A percentile compares a stretch with the other conserved stretches of the same genome.
phyloP scores from a whole-genome alignment of 2,113 vertebrate species.

The Rattus rattus region DNA sequence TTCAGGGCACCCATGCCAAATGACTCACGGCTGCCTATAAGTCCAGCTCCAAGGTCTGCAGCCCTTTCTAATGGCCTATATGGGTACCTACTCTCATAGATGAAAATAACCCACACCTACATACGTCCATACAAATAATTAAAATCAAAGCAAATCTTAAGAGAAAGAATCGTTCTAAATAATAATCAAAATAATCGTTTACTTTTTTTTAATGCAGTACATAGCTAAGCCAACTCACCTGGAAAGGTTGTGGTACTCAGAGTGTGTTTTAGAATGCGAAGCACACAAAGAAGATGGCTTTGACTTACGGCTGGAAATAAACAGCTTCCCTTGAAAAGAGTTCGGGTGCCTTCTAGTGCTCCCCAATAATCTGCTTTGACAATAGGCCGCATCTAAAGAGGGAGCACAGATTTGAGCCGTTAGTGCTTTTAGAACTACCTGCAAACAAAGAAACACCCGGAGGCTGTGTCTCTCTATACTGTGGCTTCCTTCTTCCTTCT shows the following conservation, averaged over 20 bases:
- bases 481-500: not conserved
- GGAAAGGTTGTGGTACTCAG: not conserved
- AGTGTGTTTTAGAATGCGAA: constrained; percentile 25
- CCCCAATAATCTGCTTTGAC: not conserved
- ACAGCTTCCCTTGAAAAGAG: not conserved
- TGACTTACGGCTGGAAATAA: not conserved
- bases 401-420: not conserved
- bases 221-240: not conserved
- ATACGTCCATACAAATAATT: not conserved
- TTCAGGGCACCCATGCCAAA: not conserved
- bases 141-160: not conserved
- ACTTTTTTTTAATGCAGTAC: not conserved
- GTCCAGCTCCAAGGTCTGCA: not conserved
- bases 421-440: not conserved
- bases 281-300: not conserved
- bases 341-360: not conserved
- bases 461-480: not conserved
- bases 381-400: not conserved
- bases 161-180: not conserved
- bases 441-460: not conserved
- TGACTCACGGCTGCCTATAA: not conserved
- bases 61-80: not conserved
- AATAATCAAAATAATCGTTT: not conserved
- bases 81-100: not conserved
- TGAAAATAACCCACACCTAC: not conserved